Evolutionary conservation across 2,888 invertebrate species (phyloP).

Genomic region (Drosophila dives): DNA sequence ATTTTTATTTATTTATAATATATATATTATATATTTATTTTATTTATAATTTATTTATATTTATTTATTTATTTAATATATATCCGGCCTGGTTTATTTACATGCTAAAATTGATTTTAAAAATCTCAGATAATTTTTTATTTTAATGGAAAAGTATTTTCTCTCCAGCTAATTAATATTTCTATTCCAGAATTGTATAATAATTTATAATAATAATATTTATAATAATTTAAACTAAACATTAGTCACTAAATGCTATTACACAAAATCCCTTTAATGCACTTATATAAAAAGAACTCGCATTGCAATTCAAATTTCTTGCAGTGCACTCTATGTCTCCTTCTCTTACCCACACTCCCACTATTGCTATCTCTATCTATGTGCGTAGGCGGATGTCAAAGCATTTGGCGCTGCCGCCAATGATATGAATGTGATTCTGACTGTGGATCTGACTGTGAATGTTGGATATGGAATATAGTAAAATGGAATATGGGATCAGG

Average conservation of each 20-base stretch:
- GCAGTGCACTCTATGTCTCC: not conserved
- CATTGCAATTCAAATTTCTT: not conserved
- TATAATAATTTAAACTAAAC: not conserved
- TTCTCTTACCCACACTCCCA: not conserved
- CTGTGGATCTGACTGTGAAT: constrained; percentile 27
- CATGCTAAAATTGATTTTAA: not conserved
- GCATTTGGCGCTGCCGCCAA: constrained; percentile 60
- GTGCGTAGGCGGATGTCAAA: constrained; percentile 56
- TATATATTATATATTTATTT: too few relatives aligned
- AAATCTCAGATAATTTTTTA: not conserved
- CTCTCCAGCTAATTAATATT: not conserved
- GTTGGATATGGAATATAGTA: constrained; percentile 20
- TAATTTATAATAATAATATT: not conserved
- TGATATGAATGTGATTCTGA: constrained; percentile 54
- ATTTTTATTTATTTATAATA: too few relatives aligned
- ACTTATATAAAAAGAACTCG: not conserved
- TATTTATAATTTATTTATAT: too few relatives aligned
- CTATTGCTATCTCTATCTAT: not conserved
- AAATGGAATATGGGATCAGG: constrained; percentile 32
- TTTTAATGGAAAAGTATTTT: not conserved
- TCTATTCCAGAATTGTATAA: not conserved
- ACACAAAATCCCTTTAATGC: not conserved
- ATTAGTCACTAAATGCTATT: not conserved
- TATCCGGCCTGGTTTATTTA: fast-evolving
- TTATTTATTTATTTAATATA: too few relatives aligned